These are phyloP conservation scores for Erythrolamprus reginae DNA, from an alignment of 2,113 vertebrate species.

Conservation along the genomic window DNA sequence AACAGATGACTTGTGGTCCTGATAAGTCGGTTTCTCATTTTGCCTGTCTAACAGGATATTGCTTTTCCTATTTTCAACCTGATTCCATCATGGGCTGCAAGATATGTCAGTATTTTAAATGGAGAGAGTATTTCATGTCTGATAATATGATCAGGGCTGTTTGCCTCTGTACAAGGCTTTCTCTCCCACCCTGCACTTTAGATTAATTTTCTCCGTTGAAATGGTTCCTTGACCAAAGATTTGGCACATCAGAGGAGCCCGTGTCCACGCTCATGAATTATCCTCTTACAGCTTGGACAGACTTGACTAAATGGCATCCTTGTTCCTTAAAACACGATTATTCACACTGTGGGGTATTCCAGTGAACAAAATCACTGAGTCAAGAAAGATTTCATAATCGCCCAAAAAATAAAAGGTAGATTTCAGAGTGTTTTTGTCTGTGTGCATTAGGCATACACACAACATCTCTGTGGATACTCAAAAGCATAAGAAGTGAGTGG, in stretches of 20 bases:
- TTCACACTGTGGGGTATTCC: background rate
- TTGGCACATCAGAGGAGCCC: background rate
- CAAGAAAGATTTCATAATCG: background rate
- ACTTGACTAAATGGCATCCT: background rate
- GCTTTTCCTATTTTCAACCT: conserved; percentile 16
- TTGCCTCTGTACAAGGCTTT: background rate
- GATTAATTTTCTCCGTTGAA: background rate
- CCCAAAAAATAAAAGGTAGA: background rate
- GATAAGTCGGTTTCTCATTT: conserved; percentile 26
- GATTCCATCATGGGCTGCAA: background rate
- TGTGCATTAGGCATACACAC: background rate
- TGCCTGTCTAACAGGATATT: conserved; percentile 23
- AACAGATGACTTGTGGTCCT: conserved; percentile 1
- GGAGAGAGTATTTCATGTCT: background rate
- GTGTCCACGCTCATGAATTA: background rate
- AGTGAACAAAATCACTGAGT: background rate
- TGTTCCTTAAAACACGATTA: background rate
- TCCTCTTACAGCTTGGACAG: background rate
- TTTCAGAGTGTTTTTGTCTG: background rate
- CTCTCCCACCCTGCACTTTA: background rate
- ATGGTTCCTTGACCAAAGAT: background rate
- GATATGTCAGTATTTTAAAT: conserved; percentile 8
- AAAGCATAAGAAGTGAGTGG: background rate
- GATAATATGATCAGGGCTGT: background rate
- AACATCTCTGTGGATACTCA: background rate